phyloP scores from a whole-genome alignment of 64 coral and sea anemone species.

The Pocillopora verrucosa region DNA sequence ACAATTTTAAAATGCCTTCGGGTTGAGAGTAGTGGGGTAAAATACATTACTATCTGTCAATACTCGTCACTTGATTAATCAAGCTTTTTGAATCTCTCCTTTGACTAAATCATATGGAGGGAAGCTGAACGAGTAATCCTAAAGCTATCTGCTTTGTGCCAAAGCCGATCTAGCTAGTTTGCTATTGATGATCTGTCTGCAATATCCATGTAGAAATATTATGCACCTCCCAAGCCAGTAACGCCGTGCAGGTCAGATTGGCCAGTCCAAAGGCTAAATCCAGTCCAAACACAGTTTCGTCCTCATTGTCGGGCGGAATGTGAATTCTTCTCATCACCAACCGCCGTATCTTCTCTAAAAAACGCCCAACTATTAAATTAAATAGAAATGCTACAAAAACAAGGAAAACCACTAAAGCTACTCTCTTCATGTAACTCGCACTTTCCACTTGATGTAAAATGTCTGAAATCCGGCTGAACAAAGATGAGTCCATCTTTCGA shows the following conservation, averaged over 20 bases:
- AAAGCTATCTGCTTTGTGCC: too few relatives aligned
- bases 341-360: conserved; percentile 50
- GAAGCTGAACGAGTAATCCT: too few relatives aligned
- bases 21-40: too few relatives aligned
- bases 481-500: conserved; percentile 16
- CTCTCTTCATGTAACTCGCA: conserved; percentile 37
- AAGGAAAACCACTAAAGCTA: conserved; percentile 42
- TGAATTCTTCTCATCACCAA: conserved; percentile 37
- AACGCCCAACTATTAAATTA: conserved; percentile 55
- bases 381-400: conserved; percentile 54
- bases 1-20: too few relatives aligned
- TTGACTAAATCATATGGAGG: too few relatives aligned
- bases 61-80: too few relatives aligned
- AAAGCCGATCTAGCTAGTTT: not conserved
- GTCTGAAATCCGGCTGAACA: conserved; percentile 22
- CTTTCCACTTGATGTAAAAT: conserved; percentile 42
- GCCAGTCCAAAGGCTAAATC: conserved; percentile 64
- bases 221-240: conserved; percentile 66
- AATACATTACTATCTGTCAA: too few relatives aligned
- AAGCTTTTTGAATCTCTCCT: not conserved
- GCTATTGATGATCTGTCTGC: conserved; percentile 25
- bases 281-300: conserved; percentile 51
- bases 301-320: conserved; percentile 3
- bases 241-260: conserved; percentile 63
- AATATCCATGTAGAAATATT: conserved; percentile 57